Evolutionary conservation across 2,113 vertebrate genomes (phyloP).

Genomic region (Sander vitreus): DNA sequence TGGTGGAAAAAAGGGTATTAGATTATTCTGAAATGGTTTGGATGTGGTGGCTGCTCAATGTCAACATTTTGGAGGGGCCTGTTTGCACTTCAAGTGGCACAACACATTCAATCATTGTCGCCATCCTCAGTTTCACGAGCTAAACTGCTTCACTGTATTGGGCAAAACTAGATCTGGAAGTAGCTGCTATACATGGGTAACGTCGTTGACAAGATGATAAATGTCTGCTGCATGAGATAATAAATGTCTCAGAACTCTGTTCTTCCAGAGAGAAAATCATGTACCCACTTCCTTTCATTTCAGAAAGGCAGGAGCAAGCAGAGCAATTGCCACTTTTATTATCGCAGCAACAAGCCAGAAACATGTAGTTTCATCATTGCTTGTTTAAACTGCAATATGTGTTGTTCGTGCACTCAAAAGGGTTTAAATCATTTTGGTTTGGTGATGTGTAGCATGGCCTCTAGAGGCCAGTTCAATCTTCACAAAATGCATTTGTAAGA

Average conservation of each 20-base stretch:
- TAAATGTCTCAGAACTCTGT: constrained; percentile 27
- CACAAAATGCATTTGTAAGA: background rate
- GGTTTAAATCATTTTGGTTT: background rate
- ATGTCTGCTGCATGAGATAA: constrained; percentile 49
- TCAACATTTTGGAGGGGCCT: background rate
- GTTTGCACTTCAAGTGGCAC: background rate
- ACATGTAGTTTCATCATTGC: background rate
- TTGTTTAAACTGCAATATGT: background rate
- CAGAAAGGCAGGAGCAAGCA: background rate
- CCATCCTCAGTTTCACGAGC: constrained; percentile 20
- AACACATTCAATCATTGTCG: constrained; percentile 28
- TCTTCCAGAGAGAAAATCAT: constrained; percentile 21
- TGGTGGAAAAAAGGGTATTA: background rate
- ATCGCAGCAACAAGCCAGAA: background rate
- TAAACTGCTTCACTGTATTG: background rate
- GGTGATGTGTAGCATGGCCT: background rate
- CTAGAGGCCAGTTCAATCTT: background rate
- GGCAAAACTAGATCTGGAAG: constrained; percentile 26
- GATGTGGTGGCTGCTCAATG: background rate
- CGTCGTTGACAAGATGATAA: constrained; percentile 46
- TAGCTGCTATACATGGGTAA: constrained; percentile 7
- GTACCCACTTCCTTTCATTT: constrained; percentile 29
- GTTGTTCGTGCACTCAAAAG: background rate
- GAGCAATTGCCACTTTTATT: background rate
- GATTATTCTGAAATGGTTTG: background rate